Evolutionary conservation across 2,113 vertebrate genomes (phyloP).

Genomic region (Alces alces): DNA sequence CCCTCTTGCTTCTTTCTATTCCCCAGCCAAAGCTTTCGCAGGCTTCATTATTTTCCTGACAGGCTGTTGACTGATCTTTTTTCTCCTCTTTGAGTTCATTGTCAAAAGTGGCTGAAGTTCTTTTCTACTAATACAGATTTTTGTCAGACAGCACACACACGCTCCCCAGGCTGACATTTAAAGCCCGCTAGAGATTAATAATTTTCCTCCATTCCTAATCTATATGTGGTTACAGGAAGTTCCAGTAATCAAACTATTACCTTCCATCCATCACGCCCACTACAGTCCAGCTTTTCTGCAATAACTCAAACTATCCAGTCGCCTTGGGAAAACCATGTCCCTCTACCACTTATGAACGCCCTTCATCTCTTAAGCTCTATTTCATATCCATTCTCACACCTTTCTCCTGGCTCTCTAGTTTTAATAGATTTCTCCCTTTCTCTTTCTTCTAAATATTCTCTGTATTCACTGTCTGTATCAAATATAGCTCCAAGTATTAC

Average conservation of each 20-base stretch:
- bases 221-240: not conserved
- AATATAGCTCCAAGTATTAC: not conserved
- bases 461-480: not conserved
- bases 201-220: not conserved
- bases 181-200: not conserved
- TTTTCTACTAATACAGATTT: not conserved
- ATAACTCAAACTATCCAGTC: not conserved
- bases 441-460: not conserved
- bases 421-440: not conserved
- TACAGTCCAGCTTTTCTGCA: not conserved
- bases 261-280: not conserved
- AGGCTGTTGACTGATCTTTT: not conserved
- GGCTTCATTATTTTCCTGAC: not conserved
- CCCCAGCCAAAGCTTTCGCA: not conserved
- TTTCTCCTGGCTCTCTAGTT: not conserved
- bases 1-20: accelerated
- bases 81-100: not conserved
- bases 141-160: not conserved
- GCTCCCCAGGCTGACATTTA: not conserved
- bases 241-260: not conserved
- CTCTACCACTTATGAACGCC: accelerated
- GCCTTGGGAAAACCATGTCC: not conserved
- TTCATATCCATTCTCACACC: not conserved
- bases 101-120: not conserved
- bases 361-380: not conserved